Evolutionary conservation across 2,888 invertebrate species (phyloP), one percentile per base, ranked within the genome.

Genomic region (Drosophila borborema): DNA sequence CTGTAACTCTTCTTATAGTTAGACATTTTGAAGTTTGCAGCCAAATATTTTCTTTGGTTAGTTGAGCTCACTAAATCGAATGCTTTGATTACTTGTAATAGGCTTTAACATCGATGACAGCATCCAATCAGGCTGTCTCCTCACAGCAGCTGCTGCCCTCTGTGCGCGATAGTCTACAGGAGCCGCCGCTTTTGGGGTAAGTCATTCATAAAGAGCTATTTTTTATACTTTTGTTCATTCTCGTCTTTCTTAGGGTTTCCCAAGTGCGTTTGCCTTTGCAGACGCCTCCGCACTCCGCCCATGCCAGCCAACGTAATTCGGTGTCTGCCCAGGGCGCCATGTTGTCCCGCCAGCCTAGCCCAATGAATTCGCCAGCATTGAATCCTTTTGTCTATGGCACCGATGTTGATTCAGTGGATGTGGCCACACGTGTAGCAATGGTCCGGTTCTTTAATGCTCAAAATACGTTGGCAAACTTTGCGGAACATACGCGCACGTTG

Each of bases 341-440:
- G 6, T 89, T 93, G 23, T 94, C 94, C 0, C 90, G 93, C 0
- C 94, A 95, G 28, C 94, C 94, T 0, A 93, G 93, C 84, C 93
- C 95, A 10, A 95, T 95, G 86, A 94, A 95, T 8, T 89, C 93
- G 8, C 95, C 95, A 81, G 92, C 93, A 2, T 83, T 94, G 3
- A 98, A 98, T 94, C 98, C 98, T 0, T 97, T 98, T 90, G 97
- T 99, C 81, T 98, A 96, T 91, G 98, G 97, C 48, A 97, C 96
- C 90, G 98, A 99, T 92, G 98, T 99, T 0, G 99, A 99, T 93
- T 98, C 99, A 0, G 99, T 99, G 0, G 99, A 99, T 93, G 96
- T 99, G 23, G 99, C 99, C 10, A 99, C 99, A 0, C 94, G 99
- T 73, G 98, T 99, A 53, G 99, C 99, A 16, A 99, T 99, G 98